Conservation (phyloP, 1,140 invertebrate species). For the Atta colombica region DNA sequence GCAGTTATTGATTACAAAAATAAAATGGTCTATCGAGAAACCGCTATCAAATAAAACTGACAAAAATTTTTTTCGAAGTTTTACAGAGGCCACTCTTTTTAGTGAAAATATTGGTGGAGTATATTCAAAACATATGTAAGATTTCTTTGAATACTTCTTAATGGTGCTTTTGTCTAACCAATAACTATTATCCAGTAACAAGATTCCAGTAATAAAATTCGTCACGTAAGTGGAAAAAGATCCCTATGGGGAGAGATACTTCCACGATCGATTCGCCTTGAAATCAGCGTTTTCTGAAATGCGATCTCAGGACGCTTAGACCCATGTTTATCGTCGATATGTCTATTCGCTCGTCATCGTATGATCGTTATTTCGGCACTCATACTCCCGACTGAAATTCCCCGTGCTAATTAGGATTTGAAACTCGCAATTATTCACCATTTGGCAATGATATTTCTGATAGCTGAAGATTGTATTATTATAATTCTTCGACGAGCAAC, state of each 20-base stretch:
- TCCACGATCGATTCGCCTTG: not conserved
- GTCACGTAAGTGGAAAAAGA: constrained; percentile 42
- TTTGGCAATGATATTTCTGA: not conserved
- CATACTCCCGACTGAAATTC: not conserved
- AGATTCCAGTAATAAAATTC: constrained; percentile 26
- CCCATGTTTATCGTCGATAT: not conserved
- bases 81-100: not conserved
- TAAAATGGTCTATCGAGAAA: not conserved
- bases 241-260: not conserved
- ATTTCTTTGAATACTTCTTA: constrained; percentile 4
- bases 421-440: not conserved
- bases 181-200: no score
- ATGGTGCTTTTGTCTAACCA: not conserved
- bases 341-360: not conserved
- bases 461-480: not conserved
- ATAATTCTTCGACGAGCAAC: not conserved
- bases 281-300: constrained; percentile 12
- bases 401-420: constrained; percentile 29
- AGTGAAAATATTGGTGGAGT: constrained; percentile 9
- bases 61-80: not conserved
- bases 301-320: not conserved
- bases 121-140: not conserved
- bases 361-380: constrained; percentile 3
- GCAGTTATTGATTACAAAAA: no score
- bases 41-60: not conserved